A percentile compares a stretch with the other conserved stretches of the same genome.
Evolutionary conservation across 2,797 vertebrate genomes (phyloP).

Genomic region (Carapus acus): DNA sequence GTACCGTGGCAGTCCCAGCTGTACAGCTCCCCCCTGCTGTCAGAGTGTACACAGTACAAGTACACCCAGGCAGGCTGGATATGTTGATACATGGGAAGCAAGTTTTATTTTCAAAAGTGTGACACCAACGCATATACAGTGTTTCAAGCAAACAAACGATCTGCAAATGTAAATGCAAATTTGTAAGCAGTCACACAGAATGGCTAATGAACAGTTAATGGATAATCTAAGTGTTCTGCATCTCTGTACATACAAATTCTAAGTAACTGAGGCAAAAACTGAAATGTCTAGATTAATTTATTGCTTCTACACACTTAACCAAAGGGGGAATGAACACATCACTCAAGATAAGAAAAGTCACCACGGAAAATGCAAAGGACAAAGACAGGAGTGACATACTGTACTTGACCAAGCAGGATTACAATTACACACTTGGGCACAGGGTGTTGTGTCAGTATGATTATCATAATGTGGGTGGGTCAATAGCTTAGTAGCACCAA

Average conservation of each 20-base stretch:
- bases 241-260: slow-evolving; percentile 26
- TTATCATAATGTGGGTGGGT: slow-evolving; percentile 11
- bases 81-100: not conserved
- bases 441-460: no score
- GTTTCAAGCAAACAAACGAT: slow-evolving; percentile 47
- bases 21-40: slow-evolving; percentile 14
- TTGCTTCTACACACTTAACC: slow-evolving; percentile 29
- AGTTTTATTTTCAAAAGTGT: slow-evolving; percentile 50
- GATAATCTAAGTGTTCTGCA: slow-evolving; percentile 21
- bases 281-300: slow-evolving; percentile 15
- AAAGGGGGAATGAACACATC: slow-evolving; percentile 37
- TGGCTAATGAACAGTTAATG: slow-evolving; percentile 19
- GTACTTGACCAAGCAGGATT: slow-evolving; percentile 4
- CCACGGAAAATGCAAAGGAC: not conserved
- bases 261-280: slow-evolving; percentile 23
- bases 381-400: slow-evolving; percentile 13
- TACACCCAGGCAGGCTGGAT: not conserved
- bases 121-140: slow-evolving; percentile 58
- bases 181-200: slow-evolving; percentile 30
- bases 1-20: slow-evolving; percentile 28
- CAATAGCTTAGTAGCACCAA: slow-evolving; percentile 10
- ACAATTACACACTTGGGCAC: no score
- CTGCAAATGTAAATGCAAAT: slow-evolving; percentile 19
- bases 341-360: slow-evolving; percentile 35
- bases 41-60: no score